Conservation (phyloP, 2,797 vertebrate species). For the Enteromius unitaeniatus region DNA sequence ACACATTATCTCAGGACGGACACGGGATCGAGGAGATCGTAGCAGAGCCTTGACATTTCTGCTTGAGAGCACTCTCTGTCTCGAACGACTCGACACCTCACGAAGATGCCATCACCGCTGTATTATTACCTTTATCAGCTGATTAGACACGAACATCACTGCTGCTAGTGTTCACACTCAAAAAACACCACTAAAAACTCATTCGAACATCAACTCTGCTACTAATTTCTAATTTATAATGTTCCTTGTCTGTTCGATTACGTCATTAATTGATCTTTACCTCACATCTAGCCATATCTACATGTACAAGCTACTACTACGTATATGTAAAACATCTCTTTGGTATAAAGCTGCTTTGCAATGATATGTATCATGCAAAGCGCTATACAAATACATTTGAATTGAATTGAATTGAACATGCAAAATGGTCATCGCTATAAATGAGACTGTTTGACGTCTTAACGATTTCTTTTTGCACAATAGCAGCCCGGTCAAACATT, state of each 20-base stretch:
- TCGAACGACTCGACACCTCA: background rate
- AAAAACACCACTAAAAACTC: background rate
- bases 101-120: background rate
- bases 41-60: slow-evolving; percentile 15
- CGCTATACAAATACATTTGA: no score
- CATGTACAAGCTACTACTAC: no score
- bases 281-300: no score
- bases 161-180: background rate
- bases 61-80: background rate
- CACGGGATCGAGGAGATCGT: slow-evolving; percentile 2
- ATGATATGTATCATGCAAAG: no score
- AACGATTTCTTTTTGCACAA: background rate
- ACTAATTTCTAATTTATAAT: no score
- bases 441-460: background rate
- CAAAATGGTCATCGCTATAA: background rate
- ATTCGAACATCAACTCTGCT: no score
- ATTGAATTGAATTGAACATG: no score
- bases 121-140: background rate
- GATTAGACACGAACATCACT: background rate
- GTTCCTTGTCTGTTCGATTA: no score
- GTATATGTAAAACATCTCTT: no score
- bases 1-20: slow-evolving; percentile 31
- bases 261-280: no score
- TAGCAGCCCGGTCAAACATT: background rate
- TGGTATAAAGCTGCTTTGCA: no score